Percentiles rank a stretch among this genome's conserved stretches.
Conservation (phyloP, 37 sponge, comb jelly and placozoan genomes). For the Petrosia ficiformis region DNA sequence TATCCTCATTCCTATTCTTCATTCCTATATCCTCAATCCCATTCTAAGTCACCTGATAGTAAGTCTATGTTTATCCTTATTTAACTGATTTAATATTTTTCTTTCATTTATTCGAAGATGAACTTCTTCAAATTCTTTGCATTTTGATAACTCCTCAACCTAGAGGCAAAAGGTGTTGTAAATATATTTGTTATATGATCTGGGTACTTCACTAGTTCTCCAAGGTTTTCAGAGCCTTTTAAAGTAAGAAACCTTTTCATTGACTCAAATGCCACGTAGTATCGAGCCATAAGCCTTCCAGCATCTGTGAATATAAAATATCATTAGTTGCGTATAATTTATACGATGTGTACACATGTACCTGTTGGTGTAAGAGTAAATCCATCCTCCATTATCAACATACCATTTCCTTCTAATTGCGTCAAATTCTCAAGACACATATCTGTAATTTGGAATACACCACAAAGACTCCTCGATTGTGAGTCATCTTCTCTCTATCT, state of each 20-base stretch:
- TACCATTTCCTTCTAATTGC: constrained; percentile 46
- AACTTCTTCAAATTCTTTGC: constrained; percentile 91
- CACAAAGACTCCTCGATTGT: no score
- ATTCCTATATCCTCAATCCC: no score
- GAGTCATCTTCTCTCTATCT: no score
- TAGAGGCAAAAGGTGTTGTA: neutral
- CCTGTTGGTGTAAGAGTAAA: constrained; percentile 78
- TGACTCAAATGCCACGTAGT: constrained; percentile 90
- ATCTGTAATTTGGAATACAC: constrained; percentile 47
- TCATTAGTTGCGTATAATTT: constrained; percentile 2
- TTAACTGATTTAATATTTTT: constrained; percentile 81
- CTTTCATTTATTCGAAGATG: constrained; percentile 91
- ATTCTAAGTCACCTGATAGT: constrained; percentile 78
- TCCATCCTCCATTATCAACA: constrained; percentile 81
- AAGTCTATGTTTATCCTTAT: constrained; percentile 86
- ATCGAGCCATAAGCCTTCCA: constrained; percentile 95
- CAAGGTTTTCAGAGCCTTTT: constrained; percentile 48
- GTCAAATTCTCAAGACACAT: constrained; percentile 78
- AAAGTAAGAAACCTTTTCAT: constrained; percentile 83
- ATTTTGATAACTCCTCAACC: constrained; percentile 63
- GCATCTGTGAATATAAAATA: constrained; percentile 41
- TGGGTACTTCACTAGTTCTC: constrained; percentile 41
- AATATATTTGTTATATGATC: neutral
- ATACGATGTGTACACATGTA: neutral
- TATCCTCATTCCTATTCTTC: neutral